phyloP scores from a whole-genome alignment of 2,113 vertebrate genomes.

The Pseudorasbora parva region DNA sequence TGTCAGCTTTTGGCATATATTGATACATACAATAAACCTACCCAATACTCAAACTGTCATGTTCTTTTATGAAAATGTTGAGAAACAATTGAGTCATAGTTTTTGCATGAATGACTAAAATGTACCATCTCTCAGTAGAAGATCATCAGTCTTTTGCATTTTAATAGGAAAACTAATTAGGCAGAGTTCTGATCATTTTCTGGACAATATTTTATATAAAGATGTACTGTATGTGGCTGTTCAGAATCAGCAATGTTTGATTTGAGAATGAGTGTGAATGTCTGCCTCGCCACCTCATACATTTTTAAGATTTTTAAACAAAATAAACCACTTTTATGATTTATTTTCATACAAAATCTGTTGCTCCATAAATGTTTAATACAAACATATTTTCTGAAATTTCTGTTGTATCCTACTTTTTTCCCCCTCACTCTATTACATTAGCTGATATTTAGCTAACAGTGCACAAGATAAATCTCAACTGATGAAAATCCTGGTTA shows the following conservation, averaged over 20 bases:
- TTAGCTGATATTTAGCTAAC: no score
- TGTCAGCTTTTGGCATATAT: background rate
- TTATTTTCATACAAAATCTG: no score
- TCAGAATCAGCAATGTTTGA: background rate
- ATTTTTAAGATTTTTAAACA: no score
- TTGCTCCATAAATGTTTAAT: no score
- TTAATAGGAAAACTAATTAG: background rate
- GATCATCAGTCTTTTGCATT: background rate
- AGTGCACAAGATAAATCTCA: background rate
- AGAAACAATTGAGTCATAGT: background rate
- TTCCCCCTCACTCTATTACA: no score
- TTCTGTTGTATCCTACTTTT: background rate
- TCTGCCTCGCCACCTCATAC: no score
- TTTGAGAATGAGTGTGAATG: no score
- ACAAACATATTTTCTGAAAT: no score
- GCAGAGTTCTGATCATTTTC: background rate
- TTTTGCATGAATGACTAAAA: background rate
- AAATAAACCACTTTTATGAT: no score
- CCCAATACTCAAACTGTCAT: background rate
- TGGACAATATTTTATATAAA: background rate
- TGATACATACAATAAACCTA: conserved; percentile 2
- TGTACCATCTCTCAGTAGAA: background rate
- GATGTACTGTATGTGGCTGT: background rate
- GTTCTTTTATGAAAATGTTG: background rate
- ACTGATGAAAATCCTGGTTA: background rate